A percentile compares a stretch with the other conserved stretches of the same genome.
Conservation (phyloP, 1,140 invertebrate genomes). For the Orussus abietinus region DNA sequence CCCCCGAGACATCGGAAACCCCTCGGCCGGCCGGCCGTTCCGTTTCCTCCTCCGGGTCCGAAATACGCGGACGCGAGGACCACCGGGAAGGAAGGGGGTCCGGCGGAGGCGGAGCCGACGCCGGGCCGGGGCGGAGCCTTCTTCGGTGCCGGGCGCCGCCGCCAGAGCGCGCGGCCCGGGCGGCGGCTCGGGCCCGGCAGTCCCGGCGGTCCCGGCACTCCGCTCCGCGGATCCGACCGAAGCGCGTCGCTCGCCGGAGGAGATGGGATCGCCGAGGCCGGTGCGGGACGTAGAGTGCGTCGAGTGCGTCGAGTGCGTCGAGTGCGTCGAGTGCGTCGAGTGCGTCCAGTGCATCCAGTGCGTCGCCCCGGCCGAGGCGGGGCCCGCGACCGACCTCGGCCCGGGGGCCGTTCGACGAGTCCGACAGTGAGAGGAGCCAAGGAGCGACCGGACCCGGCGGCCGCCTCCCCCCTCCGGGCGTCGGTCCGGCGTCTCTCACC, state of each 20-base stretch:
- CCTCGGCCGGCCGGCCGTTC: too few species aligned
- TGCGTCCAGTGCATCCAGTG: neutral
- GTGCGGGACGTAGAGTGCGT: too few species aligned
- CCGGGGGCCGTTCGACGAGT: neutral
- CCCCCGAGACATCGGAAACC: too few species aligned
- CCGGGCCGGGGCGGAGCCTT: too few species aligned
- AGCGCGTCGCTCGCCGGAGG: neutral
- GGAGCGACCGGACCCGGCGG: conserved; percentile 29
- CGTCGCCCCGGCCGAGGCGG: conserved; percentile 3
- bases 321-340: too few species aligned
- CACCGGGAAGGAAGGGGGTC: too few species aligned
- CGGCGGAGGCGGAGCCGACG: too few species aligned
- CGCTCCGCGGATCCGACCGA: conserved; percentile 39
- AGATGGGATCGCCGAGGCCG: neutral
- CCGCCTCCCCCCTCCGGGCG: conserved; percentile 43
- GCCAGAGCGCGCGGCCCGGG: conserved; percentile 28
- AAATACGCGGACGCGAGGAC: too few species aligned
- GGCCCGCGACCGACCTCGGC: neutral
- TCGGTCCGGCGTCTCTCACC: conserved; percentile 42
- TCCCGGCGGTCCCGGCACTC: conserved; percentile 41
- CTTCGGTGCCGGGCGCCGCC: neutral
- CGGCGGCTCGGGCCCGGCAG: conserved; percentile 22
- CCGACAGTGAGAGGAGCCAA: neutral
- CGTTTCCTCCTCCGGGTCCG: too few species aligned
- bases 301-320: too few species aligned